Percentiles rank a stretch among this genome's conserved stretches.
Conservation (phyloP, 2,888 invertebrate species). For the Xanthia togata region DNA sequence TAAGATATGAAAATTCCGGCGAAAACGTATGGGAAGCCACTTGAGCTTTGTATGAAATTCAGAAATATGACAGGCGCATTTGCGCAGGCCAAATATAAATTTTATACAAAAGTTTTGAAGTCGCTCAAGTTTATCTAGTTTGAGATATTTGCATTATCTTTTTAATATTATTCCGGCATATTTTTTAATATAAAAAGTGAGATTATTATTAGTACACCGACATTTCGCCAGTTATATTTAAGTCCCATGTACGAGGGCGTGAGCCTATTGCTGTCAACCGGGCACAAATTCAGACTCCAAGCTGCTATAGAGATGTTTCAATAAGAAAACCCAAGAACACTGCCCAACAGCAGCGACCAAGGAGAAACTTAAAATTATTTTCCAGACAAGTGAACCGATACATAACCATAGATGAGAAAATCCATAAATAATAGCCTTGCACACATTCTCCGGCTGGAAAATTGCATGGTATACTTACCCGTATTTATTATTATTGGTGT, state of each 20-base stretch:
- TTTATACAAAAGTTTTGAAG: no score
- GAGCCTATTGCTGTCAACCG: background rate
- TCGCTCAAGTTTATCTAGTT: no score
- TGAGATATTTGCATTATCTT: background rate
- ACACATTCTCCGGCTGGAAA: background rate
- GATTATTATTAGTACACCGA: background rate
- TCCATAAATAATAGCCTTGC: background rate
- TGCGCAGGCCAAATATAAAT: no score
- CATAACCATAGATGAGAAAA: background rate
- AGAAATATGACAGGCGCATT: no score
- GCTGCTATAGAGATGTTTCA: background rate
- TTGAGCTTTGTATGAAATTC: no score
- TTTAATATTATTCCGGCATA: background rate
- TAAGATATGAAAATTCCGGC: no score
- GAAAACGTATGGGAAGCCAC: no score
- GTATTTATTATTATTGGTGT: background rate
- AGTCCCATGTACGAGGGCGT: background rate
- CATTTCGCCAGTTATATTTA: background rate
- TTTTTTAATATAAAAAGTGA: background rate
- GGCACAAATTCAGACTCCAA: background rate
- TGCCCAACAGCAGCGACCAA: background rate
- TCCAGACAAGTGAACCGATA: background rate
- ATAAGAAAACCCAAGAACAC: background rate
- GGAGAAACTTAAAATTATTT: background rate
- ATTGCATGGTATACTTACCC: background rate